A percentile compares a stretch with the other conserved stretches of the same genome.
Evolutionary conservation across 2,888 invertebrate genomes (phyloP).

Genomic region (Poecilobothrus nobilitatus): DNA sequence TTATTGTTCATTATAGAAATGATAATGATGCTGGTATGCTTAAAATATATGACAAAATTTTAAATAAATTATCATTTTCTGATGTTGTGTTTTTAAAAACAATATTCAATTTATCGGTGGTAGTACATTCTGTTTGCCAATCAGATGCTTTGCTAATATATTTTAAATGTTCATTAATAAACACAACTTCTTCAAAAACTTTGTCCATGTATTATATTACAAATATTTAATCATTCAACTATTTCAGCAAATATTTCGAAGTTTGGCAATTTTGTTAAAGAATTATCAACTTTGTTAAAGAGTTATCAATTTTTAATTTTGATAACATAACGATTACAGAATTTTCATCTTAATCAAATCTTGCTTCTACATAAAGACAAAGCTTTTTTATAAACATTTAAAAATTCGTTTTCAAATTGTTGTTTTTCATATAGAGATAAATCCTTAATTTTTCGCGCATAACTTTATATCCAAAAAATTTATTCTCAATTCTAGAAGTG

Average conservation of each 20-base stretch:
- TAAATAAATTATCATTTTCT: not conserved
- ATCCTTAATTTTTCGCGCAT: constrained; percentile 12
- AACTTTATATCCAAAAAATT: constrained; percentile 14
- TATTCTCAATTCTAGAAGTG: constrained; percentile 12
- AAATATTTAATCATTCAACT: constrained; percentile 15
- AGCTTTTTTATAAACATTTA: constrained; percentile 17
- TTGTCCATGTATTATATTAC: constrained; percentile 9
- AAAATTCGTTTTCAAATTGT: constrained; percentile 15
- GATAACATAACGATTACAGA: constrained; percentile 14
- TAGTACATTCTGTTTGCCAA: constrained; percentile 10
- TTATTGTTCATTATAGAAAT: not conserved
- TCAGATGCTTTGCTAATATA: constrained; percentile 2
- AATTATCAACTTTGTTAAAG: too few relatives aligned
- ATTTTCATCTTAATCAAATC: constrained; percentile 12
- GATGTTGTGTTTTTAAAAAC: not conserved
- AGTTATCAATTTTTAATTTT: constrained; percentile 9
- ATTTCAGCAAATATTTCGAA: constrained; percentile 14
- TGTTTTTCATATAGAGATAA: constrained; percentile 13
- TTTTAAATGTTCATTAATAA: constrained; percentile 9
- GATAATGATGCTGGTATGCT: constrained; percentile 14
- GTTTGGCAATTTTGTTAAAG: constrained; percentile 15
- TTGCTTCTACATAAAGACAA: constrained; percentile 15
- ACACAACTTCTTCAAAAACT: not conserved
- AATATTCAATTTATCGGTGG: constrained; percentile 9
- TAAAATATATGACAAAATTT: constrained; percentile 14